phyloP scores from a whole-genome alignment of 2,113 vertebrate species.

The Hepsetus odoe region DNA sequence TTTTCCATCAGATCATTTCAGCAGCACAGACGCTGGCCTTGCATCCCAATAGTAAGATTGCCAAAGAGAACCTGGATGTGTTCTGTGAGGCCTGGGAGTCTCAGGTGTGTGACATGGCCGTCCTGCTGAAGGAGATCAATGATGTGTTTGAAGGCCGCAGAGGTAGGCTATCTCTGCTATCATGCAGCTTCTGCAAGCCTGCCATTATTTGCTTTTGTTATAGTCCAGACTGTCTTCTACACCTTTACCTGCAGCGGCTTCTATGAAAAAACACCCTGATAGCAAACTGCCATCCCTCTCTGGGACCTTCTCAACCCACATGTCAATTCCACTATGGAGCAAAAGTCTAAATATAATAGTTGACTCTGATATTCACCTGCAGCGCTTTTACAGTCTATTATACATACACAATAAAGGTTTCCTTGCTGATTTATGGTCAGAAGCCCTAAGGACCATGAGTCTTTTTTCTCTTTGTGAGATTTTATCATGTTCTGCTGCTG shows the following conservation, averaged over 20 bases:
- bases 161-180: slow-evolving; percentile 74
- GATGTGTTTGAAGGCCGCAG: slow-evolving; percentile 93
- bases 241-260: not conserved
- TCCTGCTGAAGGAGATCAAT: slow-evolving; percentile 90
- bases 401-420: not conserved
- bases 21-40: slow-evolving; percentile 94
- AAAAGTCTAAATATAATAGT: slow-evolving; percentile 11
- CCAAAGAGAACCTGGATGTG: slow-evolving; percentile 97
- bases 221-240: not conserved
- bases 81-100: slow-evolving; percentile 99
- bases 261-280: not conserved
- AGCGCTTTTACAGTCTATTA: not conserved
- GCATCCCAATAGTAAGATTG: slow-evolving; percentile 97
- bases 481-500: slow-evolving; percentile 17
- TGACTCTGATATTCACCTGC: slow-evolving; percentile 21
- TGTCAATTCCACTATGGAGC: not conserved
- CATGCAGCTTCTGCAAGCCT: not conserved
- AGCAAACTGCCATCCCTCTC: not conserved
- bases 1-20: slow-evolving; percentile 85
- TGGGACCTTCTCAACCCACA: not conserved
- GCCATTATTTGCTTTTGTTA: not conserved
- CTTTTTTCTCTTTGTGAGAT: slow-evolving; percentile 25
- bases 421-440: not conserved
- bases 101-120: slow-evolving; percentile 91
- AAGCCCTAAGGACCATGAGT: not conserved